These are phyloP conservation scores for Acipenser ruthenus DNA, from an alignment of 2,797 vertebrate genomes.

Conservation along the genomic window DNA sequence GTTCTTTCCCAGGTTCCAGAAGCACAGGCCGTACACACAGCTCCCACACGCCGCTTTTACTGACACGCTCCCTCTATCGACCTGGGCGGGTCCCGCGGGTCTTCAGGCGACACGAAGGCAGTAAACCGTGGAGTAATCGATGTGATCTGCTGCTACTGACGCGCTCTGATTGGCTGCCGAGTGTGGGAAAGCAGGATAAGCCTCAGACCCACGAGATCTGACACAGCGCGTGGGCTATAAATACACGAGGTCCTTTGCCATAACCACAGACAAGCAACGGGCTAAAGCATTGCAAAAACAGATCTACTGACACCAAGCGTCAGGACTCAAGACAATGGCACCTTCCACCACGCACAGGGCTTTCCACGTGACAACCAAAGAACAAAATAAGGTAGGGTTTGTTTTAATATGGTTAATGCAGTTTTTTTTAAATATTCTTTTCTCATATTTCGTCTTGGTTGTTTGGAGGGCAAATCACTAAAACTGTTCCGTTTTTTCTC, in stretches of 20 bases:
- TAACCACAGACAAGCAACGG: slow-evolving; percentile 28
- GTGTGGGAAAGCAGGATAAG: slow-evolving; percentile 68
- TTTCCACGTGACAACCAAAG: slow-evolving; percentile 48
- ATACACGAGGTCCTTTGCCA: slow-evolving; percentile 30
- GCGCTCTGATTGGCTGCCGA: slow-evolving; percentile 53
- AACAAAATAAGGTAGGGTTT: slow-evolving; percentile 67
- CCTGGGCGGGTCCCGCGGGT: neutral
- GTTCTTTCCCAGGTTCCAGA: slow-evolving; percentile 31
- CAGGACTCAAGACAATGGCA: slow-evolving; percentile 56
- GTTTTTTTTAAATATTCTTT: neutral
- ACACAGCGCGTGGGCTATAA: slow-evolving; percentile 44
- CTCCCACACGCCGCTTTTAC: neutral
- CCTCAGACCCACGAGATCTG: slow-evolving; percentile 50
- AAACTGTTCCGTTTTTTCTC: slow-evolving; percentile 18
- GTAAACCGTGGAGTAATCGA: slow-evolving; percentile 53
- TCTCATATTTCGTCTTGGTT: neutral
- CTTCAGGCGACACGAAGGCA: slow-evolving; percentile 31
- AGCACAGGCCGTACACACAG: neutral
- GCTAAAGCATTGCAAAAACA: slow-evolving; percentile 19
- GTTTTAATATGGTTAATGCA: neutral
- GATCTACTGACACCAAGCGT: neutral
- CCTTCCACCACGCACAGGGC: slow-evolving; percentile 55
- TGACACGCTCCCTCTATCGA: slow-evolving; percentile 26
- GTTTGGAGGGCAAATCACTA: slow-evolving; percentile 7
- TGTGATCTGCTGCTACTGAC: slow-evolving; percentile 53